Evolutionary conservation across 1,140 invertebrate genomes (phyloP), one percentile per base, ranked within the genome.

Genomic region (Sycobia sp.): DNA sequence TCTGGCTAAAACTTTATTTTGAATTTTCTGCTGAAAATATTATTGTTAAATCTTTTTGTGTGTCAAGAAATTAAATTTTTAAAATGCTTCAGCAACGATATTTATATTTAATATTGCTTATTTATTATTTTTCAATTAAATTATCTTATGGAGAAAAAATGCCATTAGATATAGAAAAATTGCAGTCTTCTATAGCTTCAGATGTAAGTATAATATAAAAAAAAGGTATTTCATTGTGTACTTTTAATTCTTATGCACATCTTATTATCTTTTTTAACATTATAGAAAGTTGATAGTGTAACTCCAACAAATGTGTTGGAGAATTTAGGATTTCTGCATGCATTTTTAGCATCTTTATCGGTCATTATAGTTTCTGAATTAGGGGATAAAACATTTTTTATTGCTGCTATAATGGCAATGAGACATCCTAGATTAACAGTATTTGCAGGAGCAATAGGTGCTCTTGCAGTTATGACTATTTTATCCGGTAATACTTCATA

Each of bases 371-470:
- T 99, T 10, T 98, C 96, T 4, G 97, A 99, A 84, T 83, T 99
- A 29, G 97, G 96, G 0, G 97, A 99, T 83, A 99, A 99, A 83
- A 99, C 97, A n/a, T 99, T 99, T 82, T 99, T 99, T 82, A 99
- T 99, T 72, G 96, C 97, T 39, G 96, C 97, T 69, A 99, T 99
- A 66, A 97, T 99, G 95, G 95, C 97, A 3, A 99, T 99, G 96
- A 88, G 94, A 75, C 95, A 99, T 86, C 91, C 97, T 3, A 83
- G 97, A 67, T 73, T 95, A 11, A 91, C 92, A 54, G 96, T 99
- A 4, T 98, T 99, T 82, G 76, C 86, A 62, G 97, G 97, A 61
- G 96, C 97, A 0, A 95, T 99, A 68, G 84, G 87, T 34, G 97
- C 97, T 9, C 83, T 99, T 38, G 90, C 89, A 32, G 82, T 97